Evolutionary conservation across 2,113 vertebrate species (phyloP).

Genomic region (Myiopsitta monachus): DNA sequence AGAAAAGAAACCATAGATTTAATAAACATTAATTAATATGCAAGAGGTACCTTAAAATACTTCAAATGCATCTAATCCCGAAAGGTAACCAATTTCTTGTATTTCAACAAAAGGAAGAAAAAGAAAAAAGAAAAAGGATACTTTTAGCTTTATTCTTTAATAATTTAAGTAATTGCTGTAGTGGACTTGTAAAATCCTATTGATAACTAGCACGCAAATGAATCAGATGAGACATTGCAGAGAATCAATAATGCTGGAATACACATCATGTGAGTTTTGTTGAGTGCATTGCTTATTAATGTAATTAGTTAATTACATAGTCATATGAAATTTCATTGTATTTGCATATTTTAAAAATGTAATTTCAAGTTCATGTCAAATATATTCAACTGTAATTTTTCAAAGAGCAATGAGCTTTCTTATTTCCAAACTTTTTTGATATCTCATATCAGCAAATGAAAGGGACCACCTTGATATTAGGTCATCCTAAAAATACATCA

Average conservation of each 20-base stretch:
- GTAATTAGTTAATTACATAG: not conserved
- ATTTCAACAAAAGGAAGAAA: not conserved
- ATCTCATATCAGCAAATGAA: not conserved
- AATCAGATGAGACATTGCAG: not conserved
- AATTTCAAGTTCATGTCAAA: not conserved
- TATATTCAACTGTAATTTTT: not conserved
- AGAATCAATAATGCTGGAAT: not conserved
- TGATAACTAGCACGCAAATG: not conserved
- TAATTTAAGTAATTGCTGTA: not conserved
- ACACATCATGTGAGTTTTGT: not conserved
- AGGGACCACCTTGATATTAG: not conserved
- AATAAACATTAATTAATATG: not conserved
- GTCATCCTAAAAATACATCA: not conserved
- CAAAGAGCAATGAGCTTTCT: not conserved
- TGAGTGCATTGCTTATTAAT: not conserved
- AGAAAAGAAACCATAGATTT: accelerated
- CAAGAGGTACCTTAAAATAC: not conserved
- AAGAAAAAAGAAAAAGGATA: not conserved
- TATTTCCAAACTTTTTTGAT: not conserved
- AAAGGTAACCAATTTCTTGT: not conserved
- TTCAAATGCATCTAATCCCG: not conserved
- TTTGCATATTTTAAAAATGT: not conserved
- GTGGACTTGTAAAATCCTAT: not conserved
- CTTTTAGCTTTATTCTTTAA: not conserved
- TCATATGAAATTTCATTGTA: not conserved